These are phyloP conservation scores for Ramphastos sulfuratus DNA, from an alignment of 2,113 vertebrate genomes.

Conservation along the genomic window DNA sequence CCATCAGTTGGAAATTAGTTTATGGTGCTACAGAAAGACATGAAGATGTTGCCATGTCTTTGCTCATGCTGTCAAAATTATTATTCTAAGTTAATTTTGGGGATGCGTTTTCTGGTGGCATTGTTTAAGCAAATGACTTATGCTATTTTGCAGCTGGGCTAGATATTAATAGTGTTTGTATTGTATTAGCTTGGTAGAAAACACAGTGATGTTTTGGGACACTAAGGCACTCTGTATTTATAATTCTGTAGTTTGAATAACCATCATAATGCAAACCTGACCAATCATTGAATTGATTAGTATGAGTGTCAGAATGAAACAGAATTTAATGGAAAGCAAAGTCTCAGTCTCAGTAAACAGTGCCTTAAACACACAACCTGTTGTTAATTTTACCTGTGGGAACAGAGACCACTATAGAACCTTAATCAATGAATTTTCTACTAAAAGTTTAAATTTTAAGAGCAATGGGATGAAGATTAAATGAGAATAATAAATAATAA, in stretches of 20 bases:
- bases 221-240: neutral
- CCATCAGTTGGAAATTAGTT: rapidly evolving
- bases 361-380: neutral
- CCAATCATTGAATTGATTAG: neutral
- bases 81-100: neutral
- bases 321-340: neutral
- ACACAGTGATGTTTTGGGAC: neutral
- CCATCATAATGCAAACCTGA: neutral
- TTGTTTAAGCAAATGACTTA: neutral
- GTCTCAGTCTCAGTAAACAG: neutral
- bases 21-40: neutral
- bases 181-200: neutral
- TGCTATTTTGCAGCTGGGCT: neutral
- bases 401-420: neutral
- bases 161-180: neutral
- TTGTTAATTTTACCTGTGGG: neutral
- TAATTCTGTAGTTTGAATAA: neutral
- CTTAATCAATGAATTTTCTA: neutral
- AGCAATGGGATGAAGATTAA: neutral
- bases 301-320: neutral
- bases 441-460: neutral
- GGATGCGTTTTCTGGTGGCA: neutral
- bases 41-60: neutral
- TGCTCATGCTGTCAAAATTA: neutral
- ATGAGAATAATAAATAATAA: neutral